A percentile compares a stretch with the other conserved stretches of the same genome.
phyloP scores from a whole-genome alignment of 1,140 invertebrate species.

The Himalopsyche phryganea region DNA sequence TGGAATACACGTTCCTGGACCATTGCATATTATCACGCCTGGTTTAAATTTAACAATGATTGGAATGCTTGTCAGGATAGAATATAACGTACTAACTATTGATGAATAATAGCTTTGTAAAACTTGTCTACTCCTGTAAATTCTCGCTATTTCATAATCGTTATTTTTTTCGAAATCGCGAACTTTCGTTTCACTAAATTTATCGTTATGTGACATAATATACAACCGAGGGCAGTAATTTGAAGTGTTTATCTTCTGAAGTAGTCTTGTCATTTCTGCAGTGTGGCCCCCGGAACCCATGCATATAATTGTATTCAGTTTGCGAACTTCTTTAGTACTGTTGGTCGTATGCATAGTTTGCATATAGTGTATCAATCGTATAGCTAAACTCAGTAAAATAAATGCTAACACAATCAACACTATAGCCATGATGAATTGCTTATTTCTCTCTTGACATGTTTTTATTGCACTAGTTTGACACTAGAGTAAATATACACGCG shows the following conservation, averaged over 20 bases:
- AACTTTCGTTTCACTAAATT: slow-evolving; percentile 67
- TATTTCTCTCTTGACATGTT: too few relatives aligned
- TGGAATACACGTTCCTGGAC: slow-evolving; percentile 93
- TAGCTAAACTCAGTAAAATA: too few relatives aligned
- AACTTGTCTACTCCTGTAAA: slow-evolving; percentile 83
- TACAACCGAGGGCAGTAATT: slow-evolving; percentile 72
- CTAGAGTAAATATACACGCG: too few relatives aligned
- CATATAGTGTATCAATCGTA: too few relatives aligned
- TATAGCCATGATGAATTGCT: too few relatives aligned
- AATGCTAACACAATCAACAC: too few relatives aligned
- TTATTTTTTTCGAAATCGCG: slow-evolving; percentile 49
- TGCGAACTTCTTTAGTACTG: slow-evolving; percentile 15
- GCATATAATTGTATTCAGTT: slow-evolving; percentile 44
- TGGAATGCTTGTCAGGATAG: slow-evolving; percentile 65
- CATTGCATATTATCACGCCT: slow-evolving; percentile 85
- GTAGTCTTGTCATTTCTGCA: slow-evolving; percentile 78
- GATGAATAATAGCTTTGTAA: slow-evolving; percentile 81
- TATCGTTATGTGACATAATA: slow-evolving; percentile 75
- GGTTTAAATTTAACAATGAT: slow-evolving; percentile 69
- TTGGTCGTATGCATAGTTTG: too few relatives aligned
- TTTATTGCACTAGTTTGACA: too few relatives aligned
- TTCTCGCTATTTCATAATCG: slow-evolving; percentile 57
- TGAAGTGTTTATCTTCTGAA: slow-evolving; percentile 56
- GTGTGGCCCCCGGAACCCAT: slow-evolving; percentile 72
- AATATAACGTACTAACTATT: slow-evolving; percentile 71